Percentiles rank a stretch among this genome's conserved stretches.
Evolutionary conservation across 1,140 invertebrate genomes (phyloP).

Genomic region (Tigriopus japonicus): DNA sequence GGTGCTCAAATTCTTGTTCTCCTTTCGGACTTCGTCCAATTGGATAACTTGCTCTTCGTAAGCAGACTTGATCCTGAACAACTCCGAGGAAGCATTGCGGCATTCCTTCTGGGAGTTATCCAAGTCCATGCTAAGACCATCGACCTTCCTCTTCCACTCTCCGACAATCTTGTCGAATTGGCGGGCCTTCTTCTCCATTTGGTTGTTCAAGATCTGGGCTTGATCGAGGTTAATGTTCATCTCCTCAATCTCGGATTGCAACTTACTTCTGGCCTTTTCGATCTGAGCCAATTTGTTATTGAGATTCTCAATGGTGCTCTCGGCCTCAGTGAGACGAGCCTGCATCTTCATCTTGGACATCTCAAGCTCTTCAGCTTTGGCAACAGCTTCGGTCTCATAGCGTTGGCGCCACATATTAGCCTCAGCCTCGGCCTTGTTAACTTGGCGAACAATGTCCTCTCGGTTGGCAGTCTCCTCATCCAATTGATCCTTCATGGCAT

Average conservation of each 20-base stretch:
- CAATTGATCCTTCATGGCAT: conserved; percentile 31
- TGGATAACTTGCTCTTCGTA: conserved; percentile 36
- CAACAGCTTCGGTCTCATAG: conserved; percentile 36
- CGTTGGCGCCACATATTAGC: conserved; percentile 30
- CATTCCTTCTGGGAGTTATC: conserved; percentile 22
- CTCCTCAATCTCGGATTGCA: conserved; percentile 36
- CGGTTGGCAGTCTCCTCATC: conserved; percentile 30
- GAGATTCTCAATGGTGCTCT: conserved; percentile 54
- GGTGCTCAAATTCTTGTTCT: conserved; percentile 97
- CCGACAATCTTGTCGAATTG: conserved; percentile 66
- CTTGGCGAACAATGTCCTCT: conserved; percentile 35
- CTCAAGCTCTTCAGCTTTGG: conserved; percentile 83
- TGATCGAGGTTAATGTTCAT: conserved; percentile 38
- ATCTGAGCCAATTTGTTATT: conserved; percentile 51
- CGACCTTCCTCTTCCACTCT: conserved; percentile 38
- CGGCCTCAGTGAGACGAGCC: conserved; percentile 78
- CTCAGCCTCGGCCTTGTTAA: conserved; percentile 51
- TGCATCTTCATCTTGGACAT: conserved; percentile 84
- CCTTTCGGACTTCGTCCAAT: conserved; percentile 55
- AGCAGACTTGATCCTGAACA: conserved; percentile 32
- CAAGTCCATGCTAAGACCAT: conserved; percentile 34
- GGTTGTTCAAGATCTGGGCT: conserved; percentile 24
- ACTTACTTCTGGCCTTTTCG: conserved; percentile 32
- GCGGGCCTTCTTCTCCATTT: conserved; percentile 92
- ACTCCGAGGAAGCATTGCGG: conserved; percentile 31